Percentiles rank a stretch among this genome's conserved stretches.
Conservation (phyloP, 1,140 invertebrate genomes). For the Myzus persicae region DNA sequence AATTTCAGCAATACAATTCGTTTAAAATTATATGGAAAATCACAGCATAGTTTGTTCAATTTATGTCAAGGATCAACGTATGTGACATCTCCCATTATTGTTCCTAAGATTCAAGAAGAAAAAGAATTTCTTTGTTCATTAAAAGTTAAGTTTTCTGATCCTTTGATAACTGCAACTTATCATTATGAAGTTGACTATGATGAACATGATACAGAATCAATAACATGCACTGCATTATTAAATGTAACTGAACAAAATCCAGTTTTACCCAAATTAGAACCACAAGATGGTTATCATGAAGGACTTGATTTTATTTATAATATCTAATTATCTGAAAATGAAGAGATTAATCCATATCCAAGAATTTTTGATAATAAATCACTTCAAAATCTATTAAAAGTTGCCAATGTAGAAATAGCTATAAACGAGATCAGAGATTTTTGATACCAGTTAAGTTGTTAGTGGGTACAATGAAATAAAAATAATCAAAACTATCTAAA, state of each 20-base stretch:
- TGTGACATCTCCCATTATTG: not conserved
- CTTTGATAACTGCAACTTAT: constrained; percentile 11
- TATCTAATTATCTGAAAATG: too few relatives aligned
- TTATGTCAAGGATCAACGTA: not conserved
- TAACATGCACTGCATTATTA: not conserved
- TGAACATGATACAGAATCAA: not conserved
- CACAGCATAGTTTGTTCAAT: not conserved
- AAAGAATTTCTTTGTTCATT: not conserved
- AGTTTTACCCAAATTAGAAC: not conserved
- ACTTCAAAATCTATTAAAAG: too few relatives aligned
- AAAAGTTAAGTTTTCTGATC: constrained; percentile 39
- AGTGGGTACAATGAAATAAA: too few relatives aligned
- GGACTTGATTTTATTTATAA: too few relatives aligned
- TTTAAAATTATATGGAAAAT: not conserved
- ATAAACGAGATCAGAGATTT: too few relatives aligned
- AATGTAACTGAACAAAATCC: not conserved
- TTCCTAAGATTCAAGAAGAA: not conserved
- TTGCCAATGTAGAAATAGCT: too few relatives aligned
- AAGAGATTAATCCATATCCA: too few relatives aligned
- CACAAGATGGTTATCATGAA: not conserved
- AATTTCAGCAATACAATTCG: not conserved
- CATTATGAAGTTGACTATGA: not conserved
- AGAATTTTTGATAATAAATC: too few relatives aligned
- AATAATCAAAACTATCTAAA: too few relatives aligned
- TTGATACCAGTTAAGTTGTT: too few relatives aligned